Evolutionary conservation across 2,888 invertebrate species (phyloP).

Genomic region (Apodemia hepburni): DNA sequence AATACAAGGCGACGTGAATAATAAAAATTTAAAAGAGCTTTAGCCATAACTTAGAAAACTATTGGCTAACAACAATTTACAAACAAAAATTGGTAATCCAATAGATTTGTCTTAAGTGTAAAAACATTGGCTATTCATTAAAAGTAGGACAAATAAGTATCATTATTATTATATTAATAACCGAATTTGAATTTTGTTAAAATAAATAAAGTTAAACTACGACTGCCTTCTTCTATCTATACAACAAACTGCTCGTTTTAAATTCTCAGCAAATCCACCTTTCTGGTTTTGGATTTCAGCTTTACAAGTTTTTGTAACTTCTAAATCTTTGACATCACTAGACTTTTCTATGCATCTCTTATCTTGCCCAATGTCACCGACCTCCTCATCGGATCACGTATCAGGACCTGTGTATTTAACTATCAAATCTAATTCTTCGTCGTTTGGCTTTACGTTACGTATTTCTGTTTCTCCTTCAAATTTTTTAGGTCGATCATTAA

Average conservation of each 20-base stretch:
- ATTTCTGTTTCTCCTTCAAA: conserved; percentile 59
- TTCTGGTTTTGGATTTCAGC: conserved; percentile 58
- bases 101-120: neutral
- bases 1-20: conserved; percentile 15
- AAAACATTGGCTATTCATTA: neutral
- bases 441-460: conserved; percentile 52
- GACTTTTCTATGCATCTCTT: conserved; percentile 57
- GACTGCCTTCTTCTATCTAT: conserved; percentile 69
- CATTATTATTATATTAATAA: neutral
- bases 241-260: conserved; percentile 70
- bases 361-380: conserved; percentile 44
- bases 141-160: neutral
- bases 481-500: conserved; percentile 58
- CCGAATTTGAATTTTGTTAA: conserved; percentile 7
- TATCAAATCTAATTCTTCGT: conserved; percentile 71
- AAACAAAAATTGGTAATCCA: neutral
- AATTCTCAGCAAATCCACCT: conserved; percentile 66
- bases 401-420: conserved; percentile 70
- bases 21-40: conserved; percentile 15
- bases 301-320: conserved; percentile 45
- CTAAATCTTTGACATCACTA: conserved; percentile 39
- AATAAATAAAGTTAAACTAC: conserved; percentile 39
- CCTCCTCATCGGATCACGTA: conserved; percentile 75
- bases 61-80: neutral
- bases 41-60: neutral